phyloP scores from a whole-genome alignment of 2,113 vertebrate species.

The Chloroceryle aenea region DNA sequence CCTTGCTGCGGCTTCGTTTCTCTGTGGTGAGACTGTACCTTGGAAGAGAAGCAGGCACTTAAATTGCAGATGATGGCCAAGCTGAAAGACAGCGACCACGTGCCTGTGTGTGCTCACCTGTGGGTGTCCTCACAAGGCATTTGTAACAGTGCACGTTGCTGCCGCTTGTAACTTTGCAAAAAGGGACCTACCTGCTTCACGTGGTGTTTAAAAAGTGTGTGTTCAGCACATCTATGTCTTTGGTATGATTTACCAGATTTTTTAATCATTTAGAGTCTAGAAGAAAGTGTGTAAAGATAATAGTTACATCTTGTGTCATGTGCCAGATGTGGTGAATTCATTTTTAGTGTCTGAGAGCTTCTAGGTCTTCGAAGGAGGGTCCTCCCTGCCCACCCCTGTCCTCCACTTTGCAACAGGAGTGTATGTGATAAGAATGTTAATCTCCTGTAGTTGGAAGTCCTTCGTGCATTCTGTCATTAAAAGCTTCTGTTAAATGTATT shows the following conservation, averaged over 20 bases:
- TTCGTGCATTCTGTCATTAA: constrained; percentile 42
- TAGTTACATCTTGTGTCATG: accelerated
- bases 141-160: accelerated
- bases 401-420: neutral
- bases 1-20: neutral
- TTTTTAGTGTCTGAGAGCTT: neutral
- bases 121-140: accelerated
- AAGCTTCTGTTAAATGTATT: neutral
- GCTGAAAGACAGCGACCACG: accelerated
- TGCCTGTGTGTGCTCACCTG: accelerated
- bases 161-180: neutral
- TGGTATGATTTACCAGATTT: neutral
- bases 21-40: neutral
- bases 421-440: neutral
- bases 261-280: neutral
- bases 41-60: neutral
- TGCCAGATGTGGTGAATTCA: neutral
- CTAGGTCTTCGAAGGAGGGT: neutral
- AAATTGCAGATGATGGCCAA: too few species aligned
- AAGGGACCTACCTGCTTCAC: accelerated
- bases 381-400: neutral
- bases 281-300: neutral
- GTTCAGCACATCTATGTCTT: neutral
- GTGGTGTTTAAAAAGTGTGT: accelerated
- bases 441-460: constrained; percentile 2